phyloP scores from a whole-genome alignment of 2,797 vertebrate genomes.

The Ficedula albicollis region DNA sequence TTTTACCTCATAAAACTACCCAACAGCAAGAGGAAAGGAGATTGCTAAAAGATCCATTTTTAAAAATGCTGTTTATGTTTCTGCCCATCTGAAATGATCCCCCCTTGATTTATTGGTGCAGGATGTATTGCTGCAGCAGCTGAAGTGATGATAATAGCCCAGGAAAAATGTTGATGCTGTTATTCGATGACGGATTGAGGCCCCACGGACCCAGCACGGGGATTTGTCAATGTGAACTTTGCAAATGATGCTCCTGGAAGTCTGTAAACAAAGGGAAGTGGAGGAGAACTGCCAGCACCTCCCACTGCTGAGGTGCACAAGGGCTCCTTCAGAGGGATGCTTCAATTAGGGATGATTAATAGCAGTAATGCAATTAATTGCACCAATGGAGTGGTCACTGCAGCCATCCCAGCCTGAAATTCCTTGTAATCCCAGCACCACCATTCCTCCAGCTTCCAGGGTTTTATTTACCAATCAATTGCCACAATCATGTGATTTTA shows the following conservation, averaged over 20 bases:
- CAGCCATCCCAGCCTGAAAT: background rate
- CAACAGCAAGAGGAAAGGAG: background rate
- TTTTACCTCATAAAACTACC: background rate
- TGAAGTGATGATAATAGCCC: slow-evolving; percentile 75
- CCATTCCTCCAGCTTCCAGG: background rate
- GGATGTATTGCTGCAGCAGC: slow-evolving; percentile 60
- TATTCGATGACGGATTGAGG: slow-evolving; percentile 74
- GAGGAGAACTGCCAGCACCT: slow-evolving; percentile 23
- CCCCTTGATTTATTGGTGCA: slow-evolving; percentile 69
- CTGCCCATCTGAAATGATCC: slow-evolving; percentile 55
- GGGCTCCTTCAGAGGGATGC: slow-evolving; percentile 9
- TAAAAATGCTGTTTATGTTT: slow-evolving; percentile 52
- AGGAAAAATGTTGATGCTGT: slow-evolving; percentile 75
- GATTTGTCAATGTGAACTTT: slow-evolving; percentile 73
- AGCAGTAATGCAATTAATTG: background rate
- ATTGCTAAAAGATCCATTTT: slow-evolving; percentile 31
- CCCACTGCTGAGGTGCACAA: slow-evolving; percentile 24
- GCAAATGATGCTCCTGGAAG: slow-evolving; percentile 68
- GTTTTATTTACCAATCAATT: background rate
- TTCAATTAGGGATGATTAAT: slow-evolving; percentile 61
- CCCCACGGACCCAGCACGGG: slow-evolving; percentile 42
- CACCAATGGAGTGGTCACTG: background rate
- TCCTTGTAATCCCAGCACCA: background rate
- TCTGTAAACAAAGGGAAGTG: slow-evolving; percentile 57
- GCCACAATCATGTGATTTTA: background rate